Base-by-base conservation (phyloP, 1,140 invertebrate species). In the Vanessa tameamea region DNA sequence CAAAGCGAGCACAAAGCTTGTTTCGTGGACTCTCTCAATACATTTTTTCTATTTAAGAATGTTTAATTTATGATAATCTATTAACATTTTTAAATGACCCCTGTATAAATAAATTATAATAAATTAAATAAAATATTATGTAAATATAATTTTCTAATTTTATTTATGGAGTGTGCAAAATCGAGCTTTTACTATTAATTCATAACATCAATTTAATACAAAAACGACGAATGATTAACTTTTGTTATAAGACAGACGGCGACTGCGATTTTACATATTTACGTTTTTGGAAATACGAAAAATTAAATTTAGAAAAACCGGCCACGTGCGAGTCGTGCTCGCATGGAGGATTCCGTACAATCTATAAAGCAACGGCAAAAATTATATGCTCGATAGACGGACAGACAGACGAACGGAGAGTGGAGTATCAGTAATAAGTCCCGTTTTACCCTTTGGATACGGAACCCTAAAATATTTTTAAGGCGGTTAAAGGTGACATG, bases 61-160 rank as follows among this genome's bases (percentile, higher is more conserved):
- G n/a, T 53, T 53, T 53, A 53, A 20, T 53, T 53, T 53, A 53
- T 53, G 51, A 16, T 53, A 53, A 53, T 53, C 15, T 7, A 15
- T 53, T n/a, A 53, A 53, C 16, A 7, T 53, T 53, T 53, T 20
- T 11, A 9, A 43, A 43, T 43, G 37, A 3, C 37, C 37, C 37
- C 37, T 43, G 37, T 43, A 43, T 43, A 43, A 43, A 43, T 43
- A 43, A 9, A 43, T 1, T 43, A 43, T 43, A 43, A 43, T 43
- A 43, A 43, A 43, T 43, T 53, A 53, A 53, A 53, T 53, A n/a
- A 53, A 53, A 53, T 16, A 53, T 53, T 53, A 53, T 53, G 15
- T 53, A 31, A 31, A 31, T 31, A 16, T 16, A 9, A 53, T 53
- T 53, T 16, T 53, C 37, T 53, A 16, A 16, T 53, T 7, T n/a